Evolutionary conservation across 2,113 vertebrate species (phyloP), one percentile per base, ranked within the genome.

Genomic region (Pseudopodoces humilis): DNA sequence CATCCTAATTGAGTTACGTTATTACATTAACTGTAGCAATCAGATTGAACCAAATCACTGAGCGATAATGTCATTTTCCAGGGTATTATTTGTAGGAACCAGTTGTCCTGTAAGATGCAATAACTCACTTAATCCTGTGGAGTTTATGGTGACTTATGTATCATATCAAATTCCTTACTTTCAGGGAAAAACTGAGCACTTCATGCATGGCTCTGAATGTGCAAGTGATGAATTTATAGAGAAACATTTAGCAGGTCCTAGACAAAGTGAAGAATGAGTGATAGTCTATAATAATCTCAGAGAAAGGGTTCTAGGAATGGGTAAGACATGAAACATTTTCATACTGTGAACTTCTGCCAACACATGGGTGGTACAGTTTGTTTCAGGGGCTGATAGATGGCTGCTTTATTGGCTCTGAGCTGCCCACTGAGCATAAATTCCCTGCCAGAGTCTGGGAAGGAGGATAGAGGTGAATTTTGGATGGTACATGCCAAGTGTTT

Each of bases 21-120:
- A 97, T 97, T 97, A 58, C 93, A 97, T 97, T 97, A 97, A 94
- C 96, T 94, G 96, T 93, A 94, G 90, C 95, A 96, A 96, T 97
- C 93, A 94, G 86, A 96, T 96, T 97, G 96, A 96, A 95, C 64
- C 95, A 96, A 96, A 96, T 96, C 94, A 95, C 78, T 70, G 83
- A 87, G 92, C 7, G 27, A 96, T 96, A 97, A 96, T 93, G 91
- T 93, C 87, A 79, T 97, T 97, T 97, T 95, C 92, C 79, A 92
- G 94, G 86, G 72, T 88, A 97, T 95, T 94, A 93, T 96, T 94
- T 96, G 86, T 93, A 94, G 92, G 91, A 95, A 95, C 82, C 83
- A 92, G 93, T 97, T 95, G 88, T 89, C 87, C 84, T 95, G 64
- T 59, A 91, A 96, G 82, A 94, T 77, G 81, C 83, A 95, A 81